Evolutionary conservation across 2,113 vertebrate species (phyloP).

Genomic region (Trinectes maculatus): DNA sequence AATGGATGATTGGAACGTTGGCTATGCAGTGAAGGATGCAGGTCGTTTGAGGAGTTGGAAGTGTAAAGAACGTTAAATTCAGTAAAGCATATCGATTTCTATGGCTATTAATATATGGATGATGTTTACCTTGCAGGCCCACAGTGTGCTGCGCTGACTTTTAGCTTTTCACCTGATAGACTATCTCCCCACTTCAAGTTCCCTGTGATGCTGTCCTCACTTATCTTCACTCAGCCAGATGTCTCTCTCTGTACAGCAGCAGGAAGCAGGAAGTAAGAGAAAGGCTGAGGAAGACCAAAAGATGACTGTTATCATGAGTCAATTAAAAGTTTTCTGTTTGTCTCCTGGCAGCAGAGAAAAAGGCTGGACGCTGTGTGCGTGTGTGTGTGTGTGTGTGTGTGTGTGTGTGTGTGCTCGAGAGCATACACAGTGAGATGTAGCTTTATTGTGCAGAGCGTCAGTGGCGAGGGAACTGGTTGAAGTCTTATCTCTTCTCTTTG

Average conservation of each 20-base stretch:
- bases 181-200: slow-evolving; percentile 37
- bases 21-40: no score
- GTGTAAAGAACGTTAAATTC: slow-evolving; percentile 6
- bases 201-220: slow-evolving; percentile 26
- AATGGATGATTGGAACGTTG: no score
- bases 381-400: slow-evolving; percentile 1
- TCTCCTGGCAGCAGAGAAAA: slow-evolving; percentile 28
- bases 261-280: not conserved
- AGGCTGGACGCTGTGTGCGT: not conserved
- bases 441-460: slow-evolving; percentile 28
- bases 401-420: slow-evolving; percentile 1
- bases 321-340: slow-evolving; percentile 50
- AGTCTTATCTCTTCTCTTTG: slow-evolving; percentile 29
- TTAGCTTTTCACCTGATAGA: slow-evolving; percentile 48
- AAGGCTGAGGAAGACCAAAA: slow-evolving; percentile 42
- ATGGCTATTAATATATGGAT: slow-evolving; percentile 1
- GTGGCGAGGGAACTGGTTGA: slow-evolving; percentile 18
- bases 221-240: slow-evolving; percentile 53
- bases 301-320: slow-evolving; percentile 61
- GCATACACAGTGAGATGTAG: slow-evolving; percentile 18
- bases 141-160: not conserved
- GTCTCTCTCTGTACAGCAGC: not conserved
- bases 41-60: no score
- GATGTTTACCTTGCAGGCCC: not conserved
- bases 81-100: not conserved